Evolutionary conservation across 1,140 invertebrate genomes (phyloP), one percentile per base, ranked within the genome.

Genomic region (Dicyema japonicum): DNA sequence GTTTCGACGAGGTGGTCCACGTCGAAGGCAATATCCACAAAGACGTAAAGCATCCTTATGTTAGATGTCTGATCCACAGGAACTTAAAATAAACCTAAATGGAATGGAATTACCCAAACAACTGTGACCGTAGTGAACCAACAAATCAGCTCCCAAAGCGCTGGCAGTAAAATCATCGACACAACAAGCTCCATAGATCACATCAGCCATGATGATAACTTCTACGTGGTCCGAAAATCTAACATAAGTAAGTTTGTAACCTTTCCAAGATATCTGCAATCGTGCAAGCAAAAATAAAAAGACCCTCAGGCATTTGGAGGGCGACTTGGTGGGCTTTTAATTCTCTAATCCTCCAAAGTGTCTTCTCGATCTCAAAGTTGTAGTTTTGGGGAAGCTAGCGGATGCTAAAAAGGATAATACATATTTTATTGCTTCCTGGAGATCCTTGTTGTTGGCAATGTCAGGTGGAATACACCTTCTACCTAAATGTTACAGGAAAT

Each of bases 111-210:
- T 19, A 19, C 27, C 68, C 11, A 97, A 60, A 52, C 85, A 94
- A 34, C 75, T 88, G 46, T 97, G 85, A 5, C 80, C 85, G 56
- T 94, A 97, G 49, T 97, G 88, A 21, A 97, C 65, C 33, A 97
- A 52, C 4, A 97, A 57, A 40, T 94, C 72, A 19, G 72, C 74
- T 11, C 67, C 69, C 16, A 94, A 55, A 12, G 72, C 69, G 41
- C 63, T 61, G 1, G 85, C 80, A 7, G 75, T 80, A 37, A 66
- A 74, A 54, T 97, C 88, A 49, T 97, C 88, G n/a, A 97, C 67
- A 51, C 88, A 97, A 47, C 88, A 97, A 3, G 88, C 88, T 24
- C 85, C 88, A 50, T 97, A 97, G 2, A 78, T 88, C 1, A 82
- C 72, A 58, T 97, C 88, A 8, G 75, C 80, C 72, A 97, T 76